Percentiles rank a stretch among this genome's conserved stretches.
Evolutionary conservation across 1,140 invertebrate genomes (phyloP).

Genomic region (Leucophenga varia): DNA sequence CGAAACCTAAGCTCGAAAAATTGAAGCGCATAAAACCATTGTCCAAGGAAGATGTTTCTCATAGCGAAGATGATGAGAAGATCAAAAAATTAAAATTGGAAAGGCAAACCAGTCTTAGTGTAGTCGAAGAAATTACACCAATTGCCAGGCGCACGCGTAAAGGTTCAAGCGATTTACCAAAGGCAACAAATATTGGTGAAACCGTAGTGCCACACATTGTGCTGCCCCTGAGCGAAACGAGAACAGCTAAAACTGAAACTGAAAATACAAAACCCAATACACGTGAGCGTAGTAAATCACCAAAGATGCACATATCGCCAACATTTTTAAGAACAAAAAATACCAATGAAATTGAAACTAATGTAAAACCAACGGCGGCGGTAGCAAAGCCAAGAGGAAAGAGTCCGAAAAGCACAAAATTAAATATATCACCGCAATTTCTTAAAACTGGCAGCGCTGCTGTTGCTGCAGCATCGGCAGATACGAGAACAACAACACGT

Average conservation of each 20-base stretch:
- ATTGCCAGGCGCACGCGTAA: conserved; percentile 37
- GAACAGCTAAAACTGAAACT: conserved; percentile 11
- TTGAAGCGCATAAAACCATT: conserved; percentile 19
- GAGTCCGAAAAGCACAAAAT: conserved; percentile 12
- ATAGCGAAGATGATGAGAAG: neutral
- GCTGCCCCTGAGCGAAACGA: conserved; percentile 18
- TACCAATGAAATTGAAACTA: neutral
- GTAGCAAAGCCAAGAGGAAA: neutral
- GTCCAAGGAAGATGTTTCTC: neutral
- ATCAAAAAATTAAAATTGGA: conserved; percentile 14
- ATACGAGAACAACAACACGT: neutral
- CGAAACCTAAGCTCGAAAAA: conserved; percentile 16
- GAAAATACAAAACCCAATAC: conserved; percentile 28
- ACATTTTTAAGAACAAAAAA: conserved; percentile 22
- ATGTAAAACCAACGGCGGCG: neutral
- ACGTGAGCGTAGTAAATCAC: conserved; percentile 41
- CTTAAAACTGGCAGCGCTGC: conserved; percentile 2
- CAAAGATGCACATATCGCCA: conserved; percentile 38
- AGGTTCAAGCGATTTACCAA: neutral
- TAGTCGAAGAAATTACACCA: conserved; percentile 8
- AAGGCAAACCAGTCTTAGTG: neutral
- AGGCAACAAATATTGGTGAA: conserved; percentile 26
- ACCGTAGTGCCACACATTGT: conserved; percentile 39
- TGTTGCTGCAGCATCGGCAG: neutral
- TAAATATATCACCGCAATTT: conserved; percentile 27